A percentile compares a stretch with the other conserved stretches of the same genome.
Conservation (phyloP, 2,113 vertebrate species). For the Serinus canaria region DNA sequence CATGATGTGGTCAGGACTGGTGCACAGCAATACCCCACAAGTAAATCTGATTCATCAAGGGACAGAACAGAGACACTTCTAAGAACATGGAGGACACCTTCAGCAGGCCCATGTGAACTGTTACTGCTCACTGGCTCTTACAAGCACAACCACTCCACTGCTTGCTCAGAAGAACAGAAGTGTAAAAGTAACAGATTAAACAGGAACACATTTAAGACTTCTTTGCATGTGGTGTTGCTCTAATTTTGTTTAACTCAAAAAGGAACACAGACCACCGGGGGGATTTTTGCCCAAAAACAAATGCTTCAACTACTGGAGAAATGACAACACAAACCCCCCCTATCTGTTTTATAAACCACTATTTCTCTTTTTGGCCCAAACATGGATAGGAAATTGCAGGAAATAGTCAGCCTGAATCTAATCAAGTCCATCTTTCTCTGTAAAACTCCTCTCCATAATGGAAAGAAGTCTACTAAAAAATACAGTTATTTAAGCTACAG, state of each 20-base stretch:
- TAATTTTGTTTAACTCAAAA: neutral
- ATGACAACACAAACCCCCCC: neutral
- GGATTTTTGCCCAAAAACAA: neutral
- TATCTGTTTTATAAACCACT: neutral
- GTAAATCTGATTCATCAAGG: neutral
- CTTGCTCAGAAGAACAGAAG: neutral
- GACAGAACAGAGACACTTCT: neutral
- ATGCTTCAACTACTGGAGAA: neutral
- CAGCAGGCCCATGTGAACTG: neutral
- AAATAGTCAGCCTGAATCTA: neutral
- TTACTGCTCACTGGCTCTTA: neutral
- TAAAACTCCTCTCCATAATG: neutral
- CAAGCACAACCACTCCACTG: neutral
- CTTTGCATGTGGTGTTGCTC: neutral
- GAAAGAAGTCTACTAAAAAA: neutral
- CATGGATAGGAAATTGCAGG: neutral
- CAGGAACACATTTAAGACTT: neutral
- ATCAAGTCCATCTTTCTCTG: neutral
- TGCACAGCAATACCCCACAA: fast-evolving
- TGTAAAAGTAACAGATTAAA: neutral
- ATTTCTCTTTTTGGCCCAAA: neutral
- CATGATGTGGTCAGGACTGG: neutral
- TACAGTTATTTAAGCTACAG: neutral
- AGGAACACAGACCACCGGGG: neutral
- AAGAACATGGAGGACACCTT: neutral